A percentile compares a stretch with the other conserved stretches of the same genome.
Evolutionary conservation across 2,888 invertebrate genomes (phyloP).

Genomic region (Syrphus vitripennis): DNA sequence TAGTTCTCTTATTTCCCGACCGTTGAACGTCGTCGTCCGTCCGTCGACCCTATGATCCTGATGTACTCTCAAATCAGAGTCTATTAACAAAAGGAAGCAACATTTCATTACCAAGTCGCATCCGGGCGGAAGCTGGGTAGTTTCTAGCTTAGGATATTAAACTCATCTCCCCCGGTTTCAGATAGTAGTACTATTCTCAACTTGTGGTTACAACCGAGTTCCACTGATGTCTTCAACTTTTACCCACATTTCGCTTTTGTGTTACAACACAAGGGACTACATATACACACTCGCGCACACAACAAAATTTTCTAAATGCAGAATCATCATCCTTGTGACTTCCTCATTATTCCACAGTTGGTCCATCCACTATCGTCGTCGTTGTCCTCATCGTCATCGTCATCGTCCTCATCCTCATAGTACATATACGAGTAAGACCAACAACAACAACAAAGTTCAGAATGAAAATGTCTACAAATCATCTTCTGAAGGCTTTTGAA

Average conservation of each 20-base stretch:
- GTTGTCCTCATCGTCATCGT: neutral
- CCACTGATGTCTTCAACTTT: constrained; percentile 55
- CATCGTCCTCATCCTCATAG: constrained; percentile 7
- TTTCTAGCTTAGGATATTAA: constrained; percentile 62
- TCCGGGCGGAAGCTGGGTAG: constrained; percentile 63
- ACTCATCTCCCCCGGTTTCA: constrained; percentile 29
- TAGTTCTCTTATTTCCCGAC: constrained; percentile 56
- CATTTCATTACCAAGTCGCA: constrained; percentile 71
- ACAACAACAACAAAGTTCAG: constrained; percentile 70
- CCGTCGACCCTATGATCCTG: constrained; percentile 18
- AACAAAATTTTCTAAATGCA: constrained; percentile 54
- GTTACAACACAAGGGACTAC: constrained; percentile 54
- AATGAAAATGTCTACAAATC: constrained; percentile 73
- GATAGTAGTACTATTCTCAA: constrained; percentile 58
- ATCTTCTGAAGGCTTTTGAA: constrained; percentile 76
- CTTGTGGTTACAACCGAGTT: constrained; percentile 57
- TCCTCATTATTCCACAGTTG: constrained; percentile 72
- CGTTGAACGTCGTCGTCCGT: no score
- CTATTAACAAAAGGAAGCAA: constrained; percentile 70
- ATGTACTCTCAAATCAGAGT: constrained; percentile 43
- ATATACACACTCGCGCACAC: neutral
- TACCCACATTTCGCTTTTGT: constrained; percentile 59
- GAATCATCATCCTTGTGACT: constrained; percentile 69
- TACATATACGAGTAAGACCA: constrained; percentile 32
- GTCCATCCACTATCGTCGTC: constrained; percentile 53